phyloP scores from a whole-genome alignment of 2,888 invertebrate species.

The Ptychoptera contaminata region DNA sequence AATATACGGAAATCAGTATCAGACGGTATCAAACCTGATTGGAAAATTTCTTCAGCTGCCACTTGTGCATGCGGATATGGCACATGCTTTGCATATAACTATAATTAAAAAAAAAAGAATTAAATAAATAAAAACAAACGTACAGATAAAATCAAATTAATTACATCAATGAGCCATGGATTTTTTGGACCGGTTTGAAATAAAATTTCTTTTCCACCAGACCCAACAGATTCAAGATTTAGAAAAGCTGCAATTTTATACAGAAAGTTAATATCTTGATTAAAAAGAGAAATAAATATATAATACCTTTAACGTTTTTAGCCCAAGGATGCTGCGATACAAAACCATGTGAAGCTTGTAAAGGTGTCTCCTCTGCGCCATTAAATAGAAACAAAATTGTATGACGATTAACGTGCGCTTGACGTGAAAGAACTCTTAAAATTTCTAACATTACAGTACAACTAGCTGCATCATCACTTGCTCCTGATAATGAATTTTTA shows the following conservation, averaged over 20 bases:
- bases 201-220: constrained; percentile 72
- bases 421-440: constrained; percentile 37
- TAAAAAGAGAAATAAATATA: background rate
- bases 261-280: too few species aligned
- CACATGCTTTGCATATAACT: constrained; percentile 35
- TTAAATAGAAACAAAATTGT: constrained; percentile 55
- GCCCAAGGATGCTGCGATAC: constrained; percentile 81
- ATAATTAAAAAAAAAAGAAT: constrained; percentile 15
- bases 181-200: constrained; percentile 71
- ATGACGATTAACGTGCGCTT: constrained; percentile 32
- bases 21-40: constrained; percentile 42
- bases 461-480: constrained; percentile 24
- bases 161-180: constrained; percentile 46
- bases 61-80: constrained; percentile 40
- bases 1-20: constrained; percentile 51
- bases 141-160: background rate
- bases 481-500: constrained; percentile 14
- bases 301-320: constrained; percentile 33
- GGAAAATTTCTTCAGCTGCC: constrained; percentile 43
- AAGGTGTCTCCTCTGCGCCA: constrained; percentile 54
- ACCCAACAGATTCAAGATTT: constrained; percentile 79
- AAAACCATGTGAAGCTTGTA: constrained; percentile 72
- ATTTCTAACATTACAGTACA: constrained; percentile 54
- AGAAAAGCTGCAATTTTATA: constrained; percentile 42
- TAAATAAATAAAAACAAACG: too few species aligned